Conservation (phyloP, 35 echinoderm and acorn worm species). For the Ophioderma brevispina region DNA sequence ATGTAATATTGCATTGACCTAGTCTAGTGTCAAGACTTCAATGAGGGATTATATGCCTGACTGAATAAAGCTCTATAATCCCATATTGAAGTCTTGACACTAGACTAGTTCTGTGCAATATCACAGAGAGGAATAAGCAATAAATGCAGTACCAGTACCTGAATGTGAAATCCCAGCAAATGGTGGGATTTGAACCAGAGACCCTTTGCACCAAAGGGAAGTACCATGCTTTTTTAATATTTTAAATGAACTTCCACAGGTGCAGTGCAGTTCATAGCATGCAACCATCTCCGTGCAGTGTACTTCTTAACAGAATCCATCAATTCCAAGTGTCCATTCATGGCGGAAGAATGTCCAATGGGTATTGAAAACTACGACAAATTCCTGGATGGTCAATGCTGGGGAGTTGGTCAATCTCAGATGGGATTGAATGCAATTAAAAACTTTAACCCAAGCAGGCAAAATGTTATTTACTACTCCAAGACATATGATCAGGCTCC, state of each 20-base stretch:
- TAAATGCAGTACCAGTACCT: too few relatives aligned
- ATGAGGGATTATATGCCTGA: too few relatives aligned
- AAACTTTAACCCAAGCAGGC: background rate
- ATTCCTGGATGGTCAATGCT: conserved; percentile 50
- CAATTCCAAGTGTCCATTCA: conserved; percentile 52
- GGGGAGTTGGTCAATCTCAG: conserved; percentile 15
- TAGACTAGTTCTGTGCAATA: too few relatives aligned
- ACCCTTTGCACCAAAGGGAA: too few relatives aligned
- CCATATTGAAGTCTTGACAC: too few relatives aligned
- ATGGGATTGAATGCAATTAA: conserved; percentile 62
- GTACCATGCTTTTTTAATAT: too few relatives aligned
- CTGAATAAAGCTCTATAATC: too few relatives aligned
- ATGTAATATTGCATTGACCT: too few relatives aligned
- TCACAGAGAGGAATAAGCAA: too few relatives aligned
- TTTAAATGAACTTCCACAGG: conserved; percentile 66
- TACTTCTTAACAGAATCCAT: conserved; percentile 90
- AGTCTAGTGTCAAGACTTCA: too few relatives aligned
- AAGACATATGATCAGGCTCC: conserved; percentile 29
- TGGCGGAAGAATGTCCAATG: conserved; percentile 29
- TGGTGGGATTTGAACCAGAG: too few relatives aligned
- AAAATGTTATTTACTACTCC: conserved; percentile 44
- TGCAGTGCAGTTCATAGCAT: conserved; percentile 75
- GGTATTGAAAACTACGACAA: conserved; percentile 42
- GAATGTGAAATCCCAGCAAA: too few relatives aligned
- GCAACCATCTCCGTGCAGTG: conserved; percentile 81